Evolutionary conservation across 2,797 vertebrate genomes (phyloP), one percentile per base, ranked within the genome.

Genomic region (Bovichtus diacanthus): DNA sequence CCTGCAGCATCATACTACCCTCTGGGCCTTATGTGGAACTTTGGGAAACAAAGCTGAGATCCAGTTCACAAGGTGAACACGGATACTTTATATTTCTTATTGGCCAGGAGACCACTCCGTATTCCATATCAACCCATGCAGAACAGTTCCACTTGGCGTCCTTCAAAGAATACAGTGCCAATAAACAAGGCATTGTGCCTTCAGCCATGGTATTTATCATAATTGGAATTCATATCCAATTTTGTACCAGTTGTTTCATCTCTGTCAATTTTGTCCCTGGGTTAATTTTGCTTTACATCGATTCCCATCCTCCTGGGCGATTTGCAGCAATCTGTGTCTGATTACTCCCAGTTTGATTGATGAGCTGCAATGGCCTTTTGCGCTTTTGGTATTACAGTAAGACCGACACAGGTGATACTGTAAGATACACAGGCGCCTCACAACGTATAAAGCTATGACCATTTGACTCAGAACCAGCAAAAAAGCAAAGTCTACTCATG

Each of bases 211-310:
- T 70, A 87, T 92, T 90, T 87, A 86, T 92, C 83, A 84, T 87
- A 88, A 86, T 86, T 80, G 82, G 70, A 86, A 88, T 87, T 87
- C 81, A 86, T 84, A 91, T 88, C 71, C 69, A 89, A 85, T 80
- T 83, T 76, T 78, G 53, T 66, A 75, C 66, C 75, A 72, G 87
- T 90, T 88, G 83, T 87, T 90, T 89, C 71, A 89, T 92, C 90
- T 90, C 86, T 87, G 87, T 89, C 88, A 90, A 56, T 89, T 88
- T 81, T 77, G 77, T 89, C 85, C 80, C 78, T 9, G 50, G 84
- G 84, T 86, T 89, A 88, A 90, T 91, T 92, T 91, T 80, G 85
- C 88, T 85, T 85, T 85, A 86, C 91, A 93, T 91, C 88, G 88
- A 93, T 92, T 85, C 46, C 46, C 76, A 56, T 81, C 82, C 88